Percentiles rank a stretch among this genome's conserved stretches.
Evolutionary conservation across 1,140 invertebrate species (phyloP).

Genomic region (Neuroterus valhalla): DNA sequence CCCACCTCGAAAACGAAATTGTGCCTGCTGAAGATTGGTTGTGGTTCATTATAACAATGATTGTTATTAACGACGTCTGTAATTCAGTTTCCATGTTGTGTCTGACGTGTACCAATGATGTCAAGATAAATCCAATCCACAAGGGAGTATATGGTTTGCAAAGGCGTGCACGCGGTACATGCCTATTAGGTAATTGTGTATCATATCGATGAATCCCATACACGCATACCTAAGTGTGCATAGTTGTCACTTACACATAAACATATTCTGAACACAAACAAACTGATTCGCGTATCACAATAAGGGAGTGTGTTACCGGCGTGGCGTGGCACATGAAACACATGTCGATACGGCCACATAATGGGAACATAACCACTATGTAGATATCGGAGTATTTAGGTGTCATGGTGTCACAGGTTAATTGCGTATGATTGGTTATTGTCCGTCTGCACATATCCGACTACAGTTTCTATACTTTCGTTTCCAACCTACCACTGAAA

Average conservation of each 20-base stretch:
- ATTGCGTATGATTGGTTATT: conserved; percentile 72
- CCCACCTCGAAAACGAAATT: not conserved
- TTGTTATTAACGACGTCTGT: conserved; percentile 21
- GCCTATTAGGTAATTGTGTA: conserved; percentile 56
- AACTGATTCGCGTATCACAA: conserved; percentile 57
- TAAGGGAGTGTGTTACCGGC: conserved; percentile 55
- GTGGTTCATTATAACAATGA: not conserved
- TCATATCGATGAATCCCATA: conserved; percentile 21
- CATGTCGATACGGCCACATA: conserved; percentile 72
- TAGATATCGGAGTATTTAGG: conserved; percentile 65
- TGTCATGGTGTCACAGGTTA: conserved; percentile 70
- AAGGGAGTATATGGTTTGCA: conserved; percentile 14
- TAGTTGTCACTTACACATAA: not conserved
- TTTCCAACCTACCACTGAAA: not conserved
- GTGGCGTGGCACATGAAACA: conserved; percentile 59
- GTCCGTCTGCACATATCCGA: conserved; percentile 45
- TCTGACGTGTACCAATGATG: conserved; percentile 24
- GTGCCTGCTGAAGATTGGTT: not conserved
- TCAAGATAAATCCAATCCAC: conserved; percentile 31
- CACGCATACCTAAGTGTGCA: conserved; percentile 35
- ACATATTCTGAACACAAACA: conserved; percentile 48
- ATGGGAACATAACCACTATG: conserved; percentile 70
- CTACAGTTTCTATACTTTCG: conserved; percentile 8
- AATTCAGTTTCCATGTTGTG: conserved; percentile 24
- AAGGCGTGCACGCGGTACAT: conserved; percentile 32